A percentile compares a stretch with the other conserved stretches of the same genome.
phyloP scores from a whole-genome alignment of 37 sponge, comb jelly and placozoan genomes.

The Agelas oroides region DNA sequence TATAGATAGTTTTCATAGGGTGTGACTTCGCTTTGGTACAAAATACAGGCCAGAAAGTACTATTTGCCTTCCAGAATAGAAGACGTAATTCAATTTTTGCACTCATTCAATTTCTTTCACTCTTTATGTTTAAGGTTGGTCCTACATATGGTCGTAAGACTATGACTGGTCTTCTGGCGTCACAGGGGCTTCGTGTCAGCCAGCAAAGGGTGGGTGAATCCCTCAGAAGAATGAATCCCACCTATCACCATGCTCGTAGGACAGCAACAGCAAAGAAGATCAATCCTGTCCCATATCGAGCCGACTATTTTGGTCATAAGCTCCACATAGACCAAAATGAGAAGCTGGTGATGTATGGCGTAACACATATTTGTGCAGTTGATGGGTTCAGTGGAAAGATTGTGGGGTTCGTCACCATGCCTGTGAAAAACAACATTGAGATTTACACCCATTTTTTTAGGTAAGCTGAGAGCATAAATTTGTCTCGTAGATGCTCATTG shows the following conservation, averaged over 20 bases:
- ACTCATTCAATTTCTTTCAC: too few species aligned
- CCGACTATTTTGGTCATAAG: constrained; percentile 76
- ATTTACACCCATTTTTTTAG: constrained; percentile 59
- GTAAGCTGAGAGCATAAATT: too few species aligned
- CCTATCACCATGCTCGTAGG: constrained; percentile 36
- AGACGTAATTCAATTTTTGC: too few species aligned
- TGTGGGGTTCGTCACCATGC: constrained; percentile 63
- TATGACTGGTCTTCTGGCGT: constrained; percentile 56
- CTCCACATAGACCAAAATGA: constrained; percentile 76
- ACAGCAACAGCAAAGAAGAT: constrained; percentile 19
- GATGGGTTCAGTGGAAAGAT: constrained; percentile 77
- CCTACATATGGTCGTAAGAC: constrained; percentile 61
- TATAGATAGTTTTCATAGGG: too few species aligned
- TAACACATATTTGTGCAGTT: constrained; percentile 60
- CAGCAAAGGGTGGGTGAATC: constrained; percentile 47
- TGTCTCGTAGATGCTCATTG: too few species aligned
- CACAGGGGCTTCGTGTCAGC: constrained; percentile 26
- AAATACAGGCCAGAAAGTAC: too few species aligned
- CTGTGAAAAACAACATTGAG: constrained; percentile 66
- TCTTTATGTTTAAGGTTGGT: constrained; percentile 45
- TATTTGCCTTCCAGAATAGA: too few species aligned
- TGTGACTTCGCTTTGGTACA: too few species aligned
- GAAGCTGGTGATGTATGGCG: constrained; percentile 76
- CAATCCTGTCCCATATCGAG: constrained; percentile 34
- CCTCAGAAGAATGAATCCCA: constrained; percentile 23